Evolutionary conservation across 1,140 invertebrate genomes (phyloP).

Genomic region (Holcopasites calliopsidis): DNA sequence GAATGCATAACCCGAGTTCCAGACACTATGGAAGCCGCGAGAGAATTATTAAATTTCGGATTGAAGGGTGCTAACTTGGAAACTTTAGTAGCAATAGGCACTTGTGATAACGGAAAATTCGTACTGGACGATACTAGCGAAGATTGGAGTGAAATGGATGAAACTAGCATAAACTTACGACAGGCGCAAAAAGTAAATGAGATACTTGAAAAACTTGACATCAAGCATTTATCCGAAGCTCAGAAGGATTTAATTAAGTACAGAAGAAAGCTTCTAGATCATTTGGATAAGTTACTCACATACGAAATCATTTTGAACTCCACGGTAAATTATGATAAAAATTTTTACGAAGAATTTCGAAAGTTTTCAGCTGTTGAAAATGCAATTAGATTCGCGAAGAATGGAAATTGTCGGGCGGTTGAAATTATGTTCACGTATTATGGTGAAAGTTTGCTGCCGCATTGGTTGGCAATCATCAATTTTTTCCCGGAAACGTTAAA

Average conservation of each 20-base stretch:
- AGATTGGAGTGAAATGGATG: conserved; percentile 53
- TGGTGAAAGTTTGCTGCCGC: conserved; percentile 82
- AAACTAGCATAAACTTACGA: conserved; percentile 60
- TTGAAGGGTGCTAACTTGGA: conserved; percentile 85
- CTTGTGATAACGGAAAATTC: conserved; percentile 73
- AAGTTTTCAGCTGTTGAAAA: conserved; percentile 81
- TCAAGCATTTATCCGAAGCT: conserved; percentile 78
- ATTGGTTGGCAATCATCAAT: conserved; percentile 86
- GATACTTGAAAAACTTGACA: conserved; percentile 68
- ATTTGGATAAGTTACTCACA: conserved; percentile 83
- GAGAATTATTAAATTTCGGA: conserved; percentile 88
- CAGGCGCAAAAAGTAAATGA: conserved; percentile 71
- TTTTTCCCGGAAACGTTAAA: conserved; percentile 89
- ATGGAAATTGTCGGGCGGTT: conserved; percentile 82
- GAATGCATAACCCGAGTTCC: conserved; percentile 90
- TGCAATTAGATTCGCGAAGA: conserved; percentile 80
- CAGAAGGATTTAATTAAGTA: conserved; percentile 83
- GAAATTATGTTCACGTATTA: conserved; percentile 87
- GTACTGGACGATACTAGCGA: conserved; percentile 61
- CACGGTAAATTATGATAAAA: conserved; percentile 77
- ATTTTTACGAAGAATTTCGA: conserved; percentile 83
- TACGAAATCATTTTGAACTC: conserved; percentile 82
- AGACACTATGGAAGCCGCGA: conserved; percentile 85
- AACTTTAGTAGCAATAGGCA: conserved; percentile 80
- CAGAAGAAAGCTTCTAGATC: conserved; percentile 82